Conservation (phyloP, 2,797 vertebrate species). For the Leuciscus waleckii region DNA sequence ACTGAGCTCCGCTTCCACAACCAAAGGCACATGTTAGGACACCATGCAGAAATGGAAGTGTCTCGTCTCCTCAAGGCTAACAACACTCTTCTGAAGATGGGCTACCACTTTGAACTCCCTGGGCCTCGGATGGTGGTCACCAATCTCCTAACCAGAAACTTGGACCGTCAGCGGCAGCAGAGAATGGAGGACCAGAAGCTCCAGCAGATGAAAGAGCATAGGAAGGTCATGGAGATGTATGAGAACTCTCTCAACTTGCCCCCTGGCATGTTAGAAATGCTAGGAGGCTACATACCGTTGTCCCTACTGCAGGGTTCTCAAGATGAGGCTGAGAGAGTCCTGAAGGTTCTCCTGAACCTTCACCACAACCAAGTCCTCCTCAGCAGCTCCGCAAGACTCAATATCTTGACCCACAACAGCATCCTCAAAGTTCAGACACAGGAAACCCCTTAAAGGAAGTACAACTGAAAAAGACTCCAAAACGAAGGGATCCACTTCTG, state of each 20-base stretch:
- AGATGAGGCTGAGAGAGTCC: conserved; percentile 14
- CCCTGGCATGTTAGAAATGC: conserved; percentile 87
- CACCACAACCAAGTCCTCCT: conserved; percentile 36
- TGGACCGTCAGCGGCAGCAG: conserved; percentile 91
- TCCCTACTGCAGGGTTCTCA: conserved; percentile 71
- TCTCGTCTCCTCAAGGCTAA: conserved; percentile 94
- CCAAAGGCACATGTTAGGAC: conserved; percentile 95
- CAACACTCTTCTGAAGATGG: conserved; percentile 93
- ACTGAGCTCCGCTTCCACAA: conserved; percentile 97
- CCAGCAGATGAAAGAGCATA: conserved; percentile 88
- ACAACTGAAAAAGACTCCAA: conserved; percentile 84
- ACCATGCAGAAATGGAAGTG: conserved; percentile 97
- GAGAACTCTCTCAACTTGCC: conserved; percentile 88
- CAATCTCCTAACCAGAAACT: conserved; percentile 93
- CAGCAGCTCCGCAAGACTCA: conserved; percentile 62
- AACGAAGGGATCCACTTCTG: conserved; percentile 77
- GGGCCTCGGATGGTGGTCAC: conserved; percentile 98
- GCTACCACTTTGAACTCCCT: conserved; percentile 94
- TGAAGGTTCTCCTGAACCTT: conserved; percentile 24
- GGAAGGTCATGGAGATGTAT: conserved; percentile 85
- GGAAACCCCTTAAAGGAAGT: conserved; percentile 78
- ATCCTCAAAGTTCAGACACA: conserved; percentile 57
- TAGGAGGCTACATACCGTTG: conserved; percentile 84
- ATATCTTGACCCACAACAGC: conserved; percentile 57
- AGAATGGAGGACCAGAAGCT: conserved; percentile 90